Evolutionary conservation across 2,888 invertebrate genomes (phyloP).

Genomic region (Andrena minutula): DNA sequence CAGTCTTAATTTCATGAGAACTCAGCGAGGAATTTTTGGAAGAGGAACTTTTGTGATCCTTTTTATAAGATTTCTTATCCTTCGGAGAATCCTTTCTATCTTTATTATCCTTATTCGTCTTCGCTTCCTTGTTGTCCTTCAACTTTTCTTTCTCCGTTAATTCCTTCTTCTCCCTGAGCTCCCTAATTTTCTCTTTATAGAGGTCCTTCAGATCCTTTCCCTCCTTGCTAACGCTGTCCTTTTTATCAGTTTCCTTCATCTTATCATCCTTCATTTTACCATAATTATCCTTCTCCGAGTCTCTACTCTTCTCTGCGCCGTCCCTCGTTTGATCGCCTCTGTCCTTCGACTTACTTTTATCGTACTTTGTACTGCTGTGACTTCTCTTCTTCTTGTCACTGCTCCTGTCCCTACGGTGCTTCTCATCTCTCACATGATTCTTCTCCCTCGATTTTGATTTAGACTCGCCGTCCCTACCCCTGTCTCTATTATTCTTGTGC

Average conservation of each 20-base stretch:
- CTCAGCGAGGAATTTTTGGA: constrained; percentile 74
- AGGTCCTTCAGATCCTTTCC: constrained; percentile 82
- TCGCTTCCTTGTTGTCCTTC: constrained; percentile 76
- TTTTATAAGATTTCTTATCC: constrained; percentile 78
- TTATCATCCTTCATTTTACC: constrained; percentile 73
- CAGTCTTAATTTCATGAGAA: constrained; percentile 77
- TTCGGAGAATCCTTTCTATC: constrained; percentile 78
- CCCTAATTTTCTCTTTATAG: constrained; percentile 84
- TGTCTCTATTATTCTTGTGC: constrained; percentile 76
- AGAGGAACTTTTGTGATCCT: constrained; percentile 76
- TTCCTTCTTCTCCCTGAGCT: constrained; percentile 83
- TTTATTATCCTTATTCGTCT: constrained; percentile 77
- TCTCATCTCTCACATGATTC: constrained; percentile 68
- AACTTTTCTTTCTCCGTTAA: constrained; percentile 83
- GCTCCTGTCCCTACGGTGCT: constrained; percentile 72
- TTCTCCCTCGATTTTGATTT: constrained; percentile 74
- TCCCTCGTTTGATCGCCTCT: constrained; percentile 62
- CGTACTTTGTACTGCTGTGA: constrained; percentile 70
- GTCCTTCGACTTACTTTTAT: constrained; percentile 72
- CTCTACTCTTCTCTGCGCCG: constrained; percentile 70
- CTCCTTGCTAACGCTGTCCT: constrained; percentile 75
- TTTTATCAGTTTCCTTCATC: constrained; percentile 75
- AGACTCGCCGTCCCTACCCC: constrained; percentile 70
- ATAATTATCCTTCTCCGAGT: constrained; percentile 67
- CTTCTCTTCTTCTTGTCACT: constrained; percentile 71